Evolutionary conservation across 1,140 invertebrate species (phyloP), one percentile per base, ranked within the genome.

Genomic region (Scaptomyza hsui): DNA sequence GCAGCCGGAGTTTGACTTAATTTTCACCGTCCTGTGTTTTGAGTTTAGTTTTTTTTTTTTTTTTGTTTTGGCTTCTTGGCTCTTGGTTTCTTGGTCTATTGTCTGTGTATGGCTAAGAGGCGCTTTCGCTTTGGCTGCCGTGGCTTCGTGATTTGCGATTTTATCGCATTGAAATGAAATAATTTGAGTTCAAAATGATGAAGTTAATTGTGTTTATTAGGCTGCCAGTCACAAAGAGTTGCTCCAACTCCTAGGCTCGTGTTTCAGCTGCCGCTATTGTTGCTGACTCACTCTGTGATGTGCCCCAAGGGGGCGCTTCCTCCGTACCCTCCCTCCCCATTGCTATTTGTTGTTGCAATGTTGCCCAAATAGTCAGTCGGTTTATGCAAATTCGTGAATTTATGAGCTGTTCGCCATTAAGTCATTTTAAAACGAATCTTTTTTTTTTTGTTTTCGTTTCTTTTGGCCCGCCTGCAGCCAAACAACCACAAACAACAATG

Each of bases 161-260:
- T 90, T 90, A 90, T 90, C 89, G 89, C 80, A 85, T 76, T 83
- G 89, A 90, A 90, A 90, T 90, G 89, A 90, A 90, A 90, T 90
- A 90, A 90, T 90, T 90, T 90, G 81, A 90, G 83, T 89, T 86
- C 85, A 89, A 90, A 90, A 90, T 90, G 80, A 90, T 90, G 89
- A 90, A 90, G 89, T 90, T 90, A 90, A 90, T 90, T 90, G 89
- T 90, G 81, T 89, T 88, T 89, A 90, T 90, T 90, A 90, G 89
- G 72, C 80, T 90, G 89, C 80, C 70, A 86, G 80, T 78, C 79
- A 80, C 85, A 79, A 79, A 70, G 61, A 78, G 56, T 62, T 59
- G 18, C 56, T 37, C 32, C 32, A 37, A 37, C 32, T 37, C 32
- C 32, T 37, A n/a, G 32, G 29, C 71, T 83, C 65, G 51, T 44